phyloP scores from a whole-genome alignment of 2,797 vertebrate genomes.

The Pterois miles region DNA sequence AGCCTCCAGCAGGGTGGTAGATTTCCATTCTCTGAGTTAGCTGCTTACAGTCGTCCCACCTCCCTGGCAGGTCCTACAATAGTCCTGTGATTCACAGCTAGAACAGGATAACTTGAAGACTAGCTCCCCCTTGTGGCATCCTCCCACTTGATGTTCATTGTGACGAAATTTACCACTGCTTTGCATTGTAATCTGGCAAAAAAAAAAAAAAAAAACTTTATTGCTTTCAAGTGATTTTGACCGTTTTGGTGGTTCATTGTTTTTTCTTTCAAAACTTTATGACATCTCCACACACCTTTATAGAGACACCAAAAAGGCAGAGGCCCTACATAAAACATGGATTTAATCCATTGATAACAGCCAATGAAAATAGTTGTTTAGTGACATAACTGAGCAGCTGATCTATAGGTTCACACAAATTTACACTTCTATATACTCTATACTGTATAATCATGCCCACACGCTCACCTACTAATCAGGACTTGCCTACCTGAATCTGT shows the following conservation, averaged over 20 bases:
- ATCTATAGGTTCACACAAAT: too few relatives aligned
- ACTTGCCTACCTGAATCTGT: too few relatives aligned
- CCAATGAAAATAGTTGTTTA: too few relatives aligned
- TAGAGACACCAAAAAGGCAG: too few relatives aligned
- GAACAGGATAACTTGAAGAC: not conserved
- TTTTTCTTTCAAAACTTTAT: too few relatives aligned
- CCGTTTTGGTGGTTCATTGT: not conserved
- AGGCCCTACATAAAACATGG: too few relatives aligned
- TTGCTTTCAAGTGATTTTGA: not conserved
- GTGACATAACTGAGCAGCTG: too few relatives aligned
- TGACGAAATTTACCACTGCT: not conserved
- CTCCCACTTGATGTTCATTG: not conserved
- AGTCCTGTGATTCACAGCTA: not conserved
- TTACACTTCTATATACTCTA: too few relatives aligned
- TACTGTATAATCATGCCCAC: too few relatives aligned
- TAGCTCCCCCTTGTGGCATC: conserved; percentile 37
- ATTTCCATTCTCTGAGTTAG: conserved; percentile 34
- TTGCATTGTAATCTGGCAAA: not conserved
- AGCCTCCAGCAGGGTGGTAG: conserved; percentile 4
- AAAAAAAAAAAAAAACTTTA: not conserved
- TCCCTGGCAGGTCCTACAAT: conserved; percentile 1
- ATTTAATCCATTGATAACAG: too few relatives aligned
- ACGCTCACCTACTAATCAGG: too few relatives aligned
- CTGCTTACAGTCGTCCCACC: not conserved
- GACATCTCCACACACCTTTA: too few relatives aligned